Base-by-base conservation (phyloP, 2,888 invertebrate species). In the Congeria kusceri region DNA sequence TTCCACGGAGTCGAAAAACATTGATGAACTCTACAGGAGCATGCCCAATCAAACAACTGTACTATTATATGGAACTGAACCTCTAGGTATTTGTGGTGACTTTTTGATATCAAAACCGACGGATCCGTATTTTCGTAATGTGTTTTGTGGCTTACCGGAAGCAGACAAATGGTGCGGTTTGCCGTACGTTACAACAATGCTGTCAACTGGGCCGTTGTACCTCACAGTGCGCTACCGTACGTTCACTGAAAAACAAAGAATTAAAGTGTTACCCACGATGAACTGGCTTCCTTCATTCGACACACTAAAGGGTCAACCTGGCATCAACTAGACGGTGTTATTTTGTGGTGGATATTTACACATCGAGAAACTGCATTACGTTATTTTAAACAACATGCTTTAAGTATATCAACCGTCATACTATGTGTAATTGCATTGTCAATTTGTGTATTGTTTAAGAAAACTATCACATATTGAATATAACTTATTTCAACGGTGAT, bases 201-300 rank as follows among this genome's bases (percentile, higher is more conserved):
- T 77, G 53, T 58, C 77, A 28, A 81, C 81, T 11, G 81, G 81
- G n/a, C 81, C 81, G 53, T n/a, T 65, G n/a, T 80, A 67, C 62
- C 56, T 80, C n/a, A 49, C 73, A 25, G 28, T 57, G 0, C 65
- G 67, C 39, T 70, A 63, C 23, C 64, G 57, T 46, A 28, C 77
- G 15, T 71, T 64, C 44, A 44, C 25, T 3, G 11, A 29, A 7
- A 65, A 47, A 7, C 28, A 49, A 3, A 61, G 65, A 9, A 68
- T 77, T 7, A 27, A 70, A 1, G 27, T 81, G 0, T 23, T 77
- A 15, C 28, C 70, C 3, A 47, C n/a, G 20, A 59, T 11, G 28
- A 63, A 0, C 56, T 78, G 18, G 23, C 5, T 20, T 9, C 63
- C 18, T 81, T 46, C 46, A 32, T 81, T 28, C 62, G 39, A n/a